Evolutionary conservation across 2,113 vertebrate genomes (phyloP).

Genomic region (Heterochromis multidens): DNA sequence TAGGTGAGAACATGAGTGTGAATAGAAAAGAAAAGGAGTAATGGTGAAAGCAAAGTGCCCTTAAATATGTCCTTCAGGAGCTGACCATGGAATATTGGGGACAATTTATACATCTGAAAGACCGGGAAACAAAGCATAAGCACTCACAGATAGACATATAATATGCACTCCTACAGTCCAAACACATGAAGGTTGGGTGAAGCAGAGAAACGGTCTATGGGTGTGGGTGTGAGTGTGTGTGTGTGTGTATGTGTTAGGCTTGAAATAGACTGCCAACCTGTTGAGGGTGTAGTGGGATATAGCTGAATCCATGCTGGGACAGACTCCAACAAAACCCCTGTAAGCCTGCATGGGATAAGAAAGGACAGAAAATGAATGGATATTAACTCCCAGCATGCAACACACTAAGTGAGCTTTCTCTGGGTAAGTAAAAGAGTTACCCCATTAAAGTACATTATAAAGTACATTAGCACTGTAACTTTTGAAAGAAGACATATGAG

Average conservation of each 20-base stretch:
- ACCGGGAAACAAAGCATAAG: neutral
- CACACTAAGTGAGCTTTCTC: neutral
- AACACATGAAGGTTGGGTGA: neutral
- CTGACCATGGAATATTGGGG: neutral
- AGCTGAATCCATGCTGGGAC: neutral
- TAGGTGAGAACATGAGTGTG: neutral
- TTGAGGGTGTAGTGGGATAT: neutral
- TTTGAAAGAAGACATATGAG: neutral
- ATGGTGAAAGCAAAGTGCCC: neutral
- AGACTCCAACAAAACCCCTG: neutral
- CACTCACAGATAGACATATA: neutral
- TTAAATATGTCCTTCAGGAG: neutral
- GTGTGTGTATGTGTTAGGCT: neutral
- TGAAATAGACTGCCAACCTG: neutral
- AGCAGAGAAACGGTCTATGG: neutral
- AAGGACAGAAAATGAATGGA: neutral
- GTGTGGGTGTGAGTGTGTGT: neutral
- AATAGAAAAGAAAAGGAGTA: neutral
- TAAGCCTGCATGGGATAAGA: neutral
- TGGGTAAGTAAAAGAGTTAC: neutral
- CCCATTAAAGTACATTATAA: neutral
- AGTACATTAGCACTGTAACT: neutral
- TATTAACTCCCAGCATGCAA: neutral
- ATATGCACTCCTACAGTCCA: neutral
- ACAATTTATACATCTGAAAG: neutral